A percentile compares a stretch with the other conserved stretches of the same genome.
phyloP scores from a whole-genome alignment of 2,797 vertebrate species.

The Todus mexicanus region DNA sequence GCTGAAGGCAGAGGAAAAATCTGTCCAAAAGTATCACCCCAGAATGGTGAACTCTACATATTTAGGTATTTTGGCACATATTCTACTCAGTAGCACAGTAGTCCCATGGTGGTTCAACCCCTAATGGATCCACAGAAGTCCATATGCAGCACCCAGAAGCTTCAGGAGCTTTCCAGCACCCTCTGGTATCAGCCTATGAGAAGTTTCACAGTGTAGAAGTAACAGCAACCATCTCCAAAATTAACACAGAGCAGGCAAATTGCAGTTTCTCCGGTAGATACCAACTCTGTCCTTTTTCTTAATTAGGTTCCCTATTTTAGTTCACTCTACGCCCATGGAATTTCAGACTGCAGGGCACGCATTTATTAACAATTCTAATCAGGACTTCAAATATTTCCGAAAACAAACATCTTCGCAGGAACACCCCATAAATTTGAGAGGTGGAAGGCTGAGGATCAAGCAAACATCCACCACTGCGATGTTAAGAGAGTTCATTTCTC shows the following conservation, averaged over 20 bases:
- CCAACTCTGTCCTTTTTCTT: neutral
- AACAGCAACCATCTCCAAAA: neutral
- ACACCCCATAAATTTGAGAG: neutral
- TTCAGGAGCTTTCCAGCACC: neutral
- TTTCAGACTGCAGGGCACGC: neutral
- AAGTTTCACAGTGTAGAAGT: neutral
- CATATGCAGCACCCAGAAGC: neutral
- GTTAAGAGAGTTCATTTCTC: neutral
- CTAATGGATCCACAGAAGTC: neutral
- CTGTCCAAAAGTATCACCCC: neutral
- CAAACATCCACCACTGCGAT: neutral
- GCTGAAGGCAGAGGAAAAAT: neutral
- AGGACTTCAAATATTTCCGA: neutral
- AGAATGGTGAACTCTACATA: rapidly evolving
- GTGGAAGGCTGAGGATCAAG: neutral
- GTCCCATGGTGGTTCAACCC: neutral
- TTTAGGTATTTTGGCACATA: neutral
- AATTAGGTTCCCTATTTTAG: neutral
- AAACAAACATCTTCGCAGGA: neutral
- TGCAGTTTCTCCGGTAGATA: neutral
- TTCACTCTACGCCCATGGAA: neutral
- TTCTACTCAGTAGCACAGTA: neutral
- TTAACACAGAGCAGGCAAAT: rapidly evolving
- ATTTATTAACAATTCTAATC: neutral
- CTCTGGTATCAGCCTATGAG: neutral